A percentile compares a stretch with the other conserved stretches of the same genome.
Evolutionary conservation across 2,888 invertebrate genomes (phyloP).

Genomic region (Pogonocherus hispidulus): DNA sequence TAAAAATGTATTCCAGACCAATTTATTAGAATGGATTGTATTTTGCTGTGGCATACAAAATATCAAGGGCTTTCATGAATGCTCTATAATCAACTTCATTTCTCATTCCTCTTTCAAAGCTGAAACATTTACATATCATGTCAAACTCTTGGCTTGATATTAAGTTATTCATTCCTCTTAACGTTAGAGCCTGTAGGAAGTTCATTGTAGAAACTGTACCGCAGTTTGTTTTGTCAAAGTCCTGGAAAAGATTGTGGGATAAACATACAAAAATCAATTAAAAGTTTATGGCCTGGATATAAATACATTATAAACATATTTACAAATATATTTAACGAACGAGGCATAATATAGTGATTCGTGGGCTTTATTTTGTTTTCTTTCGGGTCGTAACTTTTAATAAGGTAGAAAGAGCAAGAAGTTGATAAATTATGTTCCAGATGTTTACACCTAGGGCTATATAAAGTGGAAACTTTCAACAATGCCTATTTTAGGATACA

Average conservation of each 20-base stretch:
- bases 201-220: slow-evolving; percentile 77
- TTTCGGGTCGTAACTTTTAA: slow-evolving; percentile 57
- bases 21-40: slow-evolving; percentile 65
- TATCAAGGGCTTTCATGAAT: slow-evolving; percentile 77
- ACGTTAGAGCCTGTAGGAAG: slow-evolving; percentile 77
- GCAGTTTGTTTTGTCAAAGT: slow-evolving; percentile 78
- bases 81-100: slow-evolving; percentile 80
- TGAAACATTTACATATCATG: slow-evolving; percentile 81
- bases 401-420: slow-evolving; percentile 48
- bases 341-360: slow-evolving; percentile 19
- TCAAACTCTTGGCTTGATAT: slow-evolving; percentile 79
- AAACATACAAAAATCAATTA: slow-evolving; percentile 24
- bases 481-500: slow-evolving; percentile 37
- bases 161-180: slow-evolving; percentile 75
- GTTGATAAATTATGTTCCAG: slow-evolving; percentile 47
- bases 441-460: slow-evolving; percentile 49
- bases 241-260: slow-evolving; percentile 67
- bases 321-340: slow-evolving; percentile 23
- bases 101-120: slow-evolving; percentile 74
- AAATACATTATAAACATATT: slow-evolving; percentile 30
- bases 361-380: slow-evolving; percentile 53
- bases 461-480: slow-evolving; percentile 42
- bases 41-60: slow-evolving; percentile 74
- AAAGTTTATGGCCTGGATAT: slow-evolving; percentile 26
- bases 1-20: not conserved